Percentiles rank a stretch among this genome's conserved stretches.
Conservation (phyloP, 2,888 invertebrate genomes). For the Drosophila setosimentum region DNA sequence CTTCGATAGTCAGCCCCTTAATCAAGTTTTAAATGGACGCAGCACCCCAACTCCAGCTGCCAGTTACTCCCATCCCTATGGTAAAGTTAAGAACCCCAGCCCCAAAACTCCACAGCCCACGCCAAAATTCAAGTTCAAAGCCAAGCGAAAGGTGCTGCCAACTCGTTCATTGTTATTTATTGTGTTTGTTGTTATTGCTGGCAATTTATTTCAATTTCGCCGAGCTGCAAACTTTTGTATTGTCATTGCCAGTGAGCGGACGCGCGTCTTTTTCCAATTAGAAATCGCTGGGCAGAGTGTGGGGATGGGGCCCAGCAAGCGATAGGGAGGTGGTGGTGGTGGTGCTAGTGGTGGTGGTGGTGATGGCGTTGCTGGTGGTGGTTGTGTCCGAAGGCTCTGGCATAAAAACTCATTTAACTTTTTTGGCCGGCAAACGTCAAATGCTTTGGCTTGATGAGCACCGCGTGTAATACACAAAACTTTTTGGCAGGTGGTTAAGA, state of each 20-base stretch:
- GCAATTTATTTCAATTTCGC: conserved; percentile 83
- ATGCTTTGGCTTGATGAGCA: conserved; percentile 53
- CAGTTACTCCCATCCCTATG: background rate
- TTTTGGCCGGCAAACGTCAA: conserved; percentile 77
- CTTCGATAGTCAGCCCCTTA: conserved; percentile 56
- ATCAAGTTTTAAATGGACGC: conserved; percentile 78
- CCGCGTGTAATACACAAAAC: conserved; percentile 68
- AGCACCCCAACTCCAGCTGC: background rate
- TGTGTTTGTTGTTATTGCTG: conserved; percentile 79
- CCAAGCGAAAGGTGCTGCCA: conserved; percentile 69
- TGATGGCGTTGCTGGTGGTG: background rate
- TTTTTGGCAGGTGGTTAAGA: conserved; percentile 64
- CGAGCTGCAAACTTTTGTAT: conserved; percentile 77
- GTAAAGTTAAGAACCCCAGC: conserved; percentile 9
- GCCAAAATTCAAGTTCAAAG: conserved; percentile 20
- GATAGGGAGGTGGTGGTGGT: background rate
- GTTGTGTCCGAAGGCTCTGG: conserved; percentile 7
- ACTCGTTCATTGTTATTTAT: conserved; percentile 80
- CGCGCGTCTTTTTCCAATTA: conserved; percentile 81
- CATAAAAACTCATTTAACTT: conserved; percentile 83
- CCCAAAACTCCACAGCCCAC: background rate
- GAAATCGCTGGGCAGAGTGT: conserved; percentile 52
- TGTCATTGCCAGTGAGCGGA: conserved; percentile 68
- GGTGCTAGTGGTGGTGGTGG: background rate
- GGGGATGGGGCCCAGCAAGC: background rate